Conservation (phyloP, 1,140 invertebrate genomes). For the Drosophila ercepeae region DNA sequence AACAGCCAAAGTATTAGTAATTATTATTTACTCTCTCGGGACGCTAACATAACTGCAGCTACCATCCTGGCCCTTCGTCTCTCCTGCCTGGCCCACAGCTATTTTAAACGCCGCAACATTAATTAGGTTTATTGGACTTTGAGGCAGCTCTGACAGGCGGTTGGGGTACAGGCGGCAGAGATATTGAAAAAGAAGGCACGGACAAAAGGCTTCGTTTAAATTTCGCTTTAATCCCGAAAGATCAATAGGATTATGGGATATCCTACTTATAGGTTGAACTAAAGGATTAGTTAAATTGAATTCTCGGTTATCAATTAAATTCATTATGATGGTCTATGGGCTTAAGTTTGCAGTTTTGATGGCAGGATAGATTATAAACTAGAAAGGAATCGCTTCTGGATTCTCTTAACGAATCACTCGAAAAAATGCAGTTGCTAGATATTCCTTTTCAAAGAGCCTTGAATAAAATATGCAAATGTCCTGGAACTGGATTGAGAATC, state of each 20-base stretch:
- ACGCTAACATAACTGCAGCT: slow-evolving; percentile 41
- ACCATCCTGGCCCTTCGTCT: slow-evolving; percentile 9
- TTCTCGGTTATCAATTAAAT: not conserved
- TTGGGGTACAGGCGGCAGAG: not conserved
- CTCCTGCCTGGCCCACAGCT: not conserved
- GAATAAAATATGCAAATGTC: not conserved
- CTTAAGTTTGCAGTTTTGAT: no score
- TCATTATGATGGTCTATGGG: not conserved
- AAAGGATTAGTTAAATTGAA: not conserved
- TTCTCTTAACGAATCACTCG: no score
- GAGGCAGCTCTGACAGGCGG: slow-evolving; percentile 5
- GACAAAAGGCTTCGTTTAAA: slow-evolving; percentile 6
- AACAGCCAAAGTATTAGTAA: slow-evolving; percentile 39
- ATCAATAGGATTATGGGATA: not conserved
- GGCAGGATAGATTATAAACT: no score
- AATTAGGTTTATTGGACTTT: slow-evolving; percentile 71
- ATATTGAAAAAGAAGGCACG: slow-evolving; percentile 12
- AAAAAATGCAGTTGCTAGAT: no score
- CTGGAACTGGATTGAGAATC: not conserved
- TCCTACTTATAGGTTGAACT: no score
- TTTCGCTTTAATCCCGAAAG: slow-evolving; percentile 1
- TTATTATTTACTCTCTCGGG: slow-evolving; percentile 37
- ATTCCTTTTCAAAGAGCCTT: no score
- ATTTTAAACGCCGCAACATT: slow-evolving; percentile 37
- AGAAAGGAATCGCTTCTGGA: no score